Evolutionary conservation across 30 jellyfish, hydroid and myxozoan species (phyloP).

Genomic region (Mastigias papua): DNA sequence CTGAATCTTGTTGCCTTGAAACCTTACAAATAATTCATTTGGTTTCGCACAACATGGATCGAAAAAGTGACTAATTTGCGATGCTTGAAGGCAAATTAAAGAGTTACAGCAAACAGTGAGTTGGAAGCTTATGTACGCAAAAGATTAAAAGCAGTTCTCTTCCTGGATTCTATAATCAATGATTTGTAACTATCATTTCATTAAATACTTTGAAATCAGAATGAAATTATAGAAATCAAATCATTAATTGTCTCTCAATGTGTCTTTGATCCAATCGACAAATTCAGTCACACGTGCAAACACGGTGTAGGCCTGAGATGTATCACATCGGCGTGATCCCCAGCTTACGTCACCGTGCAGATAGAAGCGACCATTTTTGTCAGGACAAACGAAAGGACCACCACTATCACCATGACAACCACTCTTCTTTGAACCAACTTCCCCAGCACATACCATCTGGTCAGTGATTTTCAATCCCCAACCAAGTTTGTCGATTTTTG

Average conservation of each 20-base stretch:
- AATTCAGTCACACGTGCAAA: constrained; percentile 80
- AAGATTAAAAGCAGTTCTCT: no score
- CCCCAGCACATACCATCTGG: constrained; percentile 78
- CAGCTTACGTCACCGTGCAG: constrained; percentile 91
- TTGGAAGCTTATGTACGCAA: no score
- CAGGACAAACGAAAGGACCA: constrained; percentile 84
- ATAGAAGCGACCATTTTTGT: constrained; percentile 41
- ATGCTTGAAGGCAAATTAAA: no score
- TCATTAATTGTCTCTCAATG: constrained; percentile 23
- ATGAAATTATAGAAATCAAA: not conserved
- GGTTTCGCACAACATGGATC: no score
- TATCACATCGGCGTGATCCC: constrained; percentile 79
- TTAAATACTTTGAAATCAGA: not conserved
- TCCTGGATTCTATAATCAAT: no score
- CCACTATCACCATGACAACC: constrained; percentile 94
- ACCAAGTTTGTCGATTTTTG: constrained; percentile 41
- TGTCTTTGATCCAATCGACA: constrained; percentile 59
- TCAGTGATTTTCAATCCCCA: constrained; percentile 52
- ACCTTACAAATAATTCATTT: no score
- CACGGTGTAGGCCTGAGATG: constrained; percentile 62
- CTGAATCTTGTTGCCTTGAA: no score
- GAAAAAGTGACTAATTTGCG: no score
- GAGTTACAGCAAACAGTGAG: no score
- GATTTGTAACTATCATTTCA: no score
- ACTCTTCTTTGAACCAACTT: constrained; percentile 43